Evolutionary conservation across 1,140 invertebrate genomes (phyloP).

Genomic region (Eriosoma lanigerum): DNA sequence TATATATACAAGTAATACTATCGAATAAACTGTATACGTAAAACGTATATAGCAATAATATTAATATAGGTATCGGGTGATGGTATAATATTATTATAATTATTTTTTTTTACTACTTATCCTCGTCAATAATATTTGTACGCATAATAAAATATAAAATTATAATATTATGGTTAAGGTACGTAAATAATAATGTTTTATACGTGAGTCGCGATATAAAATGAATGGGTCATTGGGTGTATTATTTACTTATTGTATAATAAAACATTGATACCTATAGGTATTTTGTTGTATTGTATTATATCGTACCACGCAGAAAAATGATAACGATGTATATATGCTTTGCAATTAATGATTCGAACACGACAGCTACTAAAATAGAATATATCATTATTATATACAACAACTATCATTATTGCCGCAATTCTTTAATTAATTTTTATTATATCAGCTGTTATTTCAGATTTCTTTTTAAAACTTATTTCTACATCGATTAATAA

Average conservation of each 20-base stretch:
- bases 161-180: no score
- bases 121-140: not conserved
- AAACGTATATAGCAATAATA: no score
- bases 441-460: not conserved
- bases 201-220: not conserved
- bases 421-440: no score
- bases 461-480: no score
- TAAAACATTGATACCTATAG: no score
- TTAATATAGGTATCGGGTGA: not conserved
- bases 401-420: no score
- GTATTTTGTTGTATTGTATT: no score
- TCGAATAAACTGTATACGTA: no score
- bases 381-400: no score
- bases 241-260: no score
- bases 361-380: not conserved
- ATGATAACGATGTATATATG: not conserved
- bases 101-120: not conserved
- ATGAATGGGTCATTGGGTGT: not conserved
- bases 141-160: no score
- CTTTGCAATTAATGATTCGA: not conserved
- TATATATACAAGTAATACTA: not conserved
- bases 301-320: not conserved
- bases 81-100: constrained; percentile 1
- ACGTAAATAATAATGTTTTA: not conserved
- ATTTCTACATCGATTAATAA: no score